These are phyloP conservation scores for Mus caroli DNA, from an alignment of 2,797 vertebrate species.

Conservation along the genomic window DNA sequence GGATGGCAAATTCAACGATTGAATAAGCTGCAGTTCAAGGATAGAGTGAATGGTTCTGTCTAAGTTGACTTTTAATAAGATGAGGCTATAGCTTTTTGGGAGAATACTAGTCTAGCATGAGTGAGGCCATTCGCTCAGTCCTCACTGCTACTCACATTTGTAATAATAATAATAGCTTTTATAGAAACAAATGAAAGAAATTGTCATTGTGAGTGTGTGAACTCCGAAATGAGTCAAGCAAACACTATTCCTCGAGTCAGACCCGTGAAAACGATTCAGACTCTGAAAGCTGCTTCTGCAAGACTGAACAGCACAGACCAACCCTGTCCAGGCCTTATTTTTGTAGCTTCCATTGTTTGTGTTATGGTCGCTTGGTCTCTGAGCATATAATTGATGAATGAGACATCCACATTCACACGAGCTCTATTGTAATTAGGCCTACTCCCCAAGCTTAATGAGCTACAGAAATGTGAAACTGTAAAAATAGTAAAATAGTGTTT, in stretches of 20 bases:
- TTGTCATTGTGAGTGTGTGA: not conserved
- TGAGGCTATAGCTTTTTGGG: not conserved
- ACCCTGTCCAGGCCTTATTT: fast-evolving
- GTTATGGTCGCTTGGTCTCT: not conserved
- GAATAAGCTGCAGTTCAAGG: not conserved
- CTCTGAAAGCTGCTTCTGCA: not conserved
- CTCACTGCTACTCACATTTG: not conserved
- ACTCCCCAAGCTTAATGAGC: not conserved
- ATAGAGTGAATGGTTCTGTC: not conserved
- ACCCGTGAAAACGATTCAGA: not conserved
- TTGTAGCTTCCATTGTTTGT: fast-evolving
- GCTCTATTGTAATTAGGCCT: not conserved
- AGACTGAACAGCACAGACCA: not conserved
- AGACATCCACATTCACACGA: not conserved
- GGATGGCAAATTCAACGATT: not conserved
- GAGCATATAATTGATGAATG: not conserved
- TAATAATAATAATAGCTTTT: not conserved
- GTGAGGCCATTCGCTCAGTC: not conserved
- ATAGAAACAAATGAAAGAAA: not conserved
- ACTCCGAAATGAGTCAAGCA: not conserved
- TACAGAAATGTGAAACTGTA: not conserved
- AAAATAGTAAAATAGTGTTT: not conserved
- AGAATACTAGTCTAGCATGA: not conserved
- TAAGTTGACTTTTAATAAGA: not conserved
- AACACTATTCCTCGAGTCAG: not conserved